Evolutionary conservation across 2,113 vertebrate genomes (phyloP), one percentile per base, ranked within the genome.

Genomic region (Coracopsis vasa): DNA sequence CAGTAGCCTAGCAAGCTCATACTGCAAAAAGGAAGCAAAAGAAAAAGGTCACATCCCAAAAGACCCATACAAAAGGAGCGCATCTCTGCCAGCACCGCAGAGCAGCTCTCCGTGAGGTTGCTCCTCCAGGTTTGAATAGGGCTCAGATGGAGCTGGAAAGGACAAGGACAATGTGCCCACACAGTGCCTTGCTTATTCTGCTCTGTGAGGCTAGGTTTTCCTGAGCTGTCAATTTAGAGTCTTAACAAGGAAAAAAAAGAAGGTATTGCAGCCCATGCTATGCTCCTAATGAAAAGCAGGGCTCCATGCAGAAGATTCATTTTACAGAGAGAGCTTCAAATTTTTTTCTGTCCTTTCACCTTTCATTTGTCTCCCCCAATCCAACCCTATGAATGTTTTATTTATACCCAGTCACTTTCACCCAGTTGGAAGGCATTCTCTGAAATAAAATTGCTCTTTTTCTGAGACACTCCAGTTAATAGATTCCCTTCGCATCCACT

Each of bases 401-500:
- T 94, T 94, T 66, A 61, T 50, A 29, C 13, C 72, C 89, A 69
- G 71, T 47, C 77, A 80, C 67, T 37, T 70, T 37, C 72, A 62
- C 84, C 72, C 72, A 80, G 67, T 44, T 61, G 67, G 79, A 94
- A 91, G 50, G 41, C 42, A 70, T 29, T 72, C 67, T 70, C 58
- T 65, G 80, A 86, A 84, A 94, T 31, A 81, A 73, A 77, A 44
- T 18, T 53, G 72, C 75, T 74, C 74, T 65, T 69, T 80, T 86
- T 39, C 80, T 37, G 58, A 88, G 44, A 11, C 33, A 61, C 47
- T 60, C 42, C 79, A 82, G 39, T 39, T 72, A 37, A 85, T 13
- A 71, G 79, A 86, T 64, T 66, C 78, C 64, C 60, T 90, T 60
- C 3, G 0, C 70, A 64, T 53, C 45, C 51, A 21, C 42, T 41